These are phyloP conservation scores for Microcebus lehilahytsara DNA, from an alignment of 2,113 vertebrate genomes.

Conservation along the genomic window DNA sequence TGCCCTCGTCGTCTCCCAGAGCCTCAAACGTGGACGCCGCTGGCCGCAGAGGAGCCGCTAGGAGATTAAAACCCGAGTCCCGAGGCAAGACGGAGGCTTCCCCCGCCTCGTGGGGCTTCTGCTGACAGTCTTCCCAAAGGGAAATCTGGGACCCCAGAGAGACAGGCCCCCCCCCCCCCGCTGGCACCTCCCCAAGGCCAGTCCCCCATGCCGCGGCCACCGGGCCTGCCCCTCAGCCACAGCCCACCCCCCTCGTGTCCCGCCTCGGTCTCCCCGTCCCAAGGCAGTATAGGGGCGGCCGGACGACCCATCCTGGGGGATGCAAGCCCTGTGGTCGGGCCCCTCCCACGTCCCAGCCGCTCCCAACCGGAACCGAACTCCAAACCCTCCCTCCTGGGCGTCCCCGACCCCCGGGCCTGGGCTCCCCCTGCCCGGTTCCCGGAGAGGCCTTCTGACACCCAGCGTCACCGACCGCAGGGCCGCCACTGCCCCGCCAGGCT, in stretches of 20 bases:
- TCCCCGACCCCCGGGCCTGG: not conserved
- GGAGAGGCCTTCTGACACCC: not conserved
- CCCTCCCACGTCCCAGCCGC: not conserved
- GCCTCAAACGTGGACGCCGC: no score
- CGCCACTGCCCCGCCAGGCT: not conserved
- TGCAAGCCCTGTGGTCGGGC: no score
- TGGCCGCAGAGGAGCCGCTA: no score
- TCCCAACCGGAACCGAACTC: not conserved
- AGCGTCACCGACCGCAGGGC: not conserved
- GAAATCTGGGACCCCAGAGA: not conserved
- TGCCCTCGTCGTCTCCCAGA: no score
- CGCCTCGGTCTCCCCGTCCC: not conserved
- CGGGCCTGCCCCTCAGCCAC: not conserved
- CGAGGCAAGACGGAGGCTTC: not conserved
- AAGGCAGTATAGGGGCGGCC: not conserved
- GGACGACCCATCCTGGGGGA: fast-evolving
- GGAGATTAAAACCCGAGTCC: no score
- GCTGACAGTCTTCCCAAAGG: not conserved
- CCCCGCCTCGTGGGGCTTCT: not conserved
- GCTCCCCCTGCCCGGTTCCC: not conserved
- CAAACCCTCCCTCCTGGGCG: not conserved
- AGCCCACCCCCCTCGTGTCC: not conserved
- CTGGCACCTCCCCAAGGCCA: not conserved
- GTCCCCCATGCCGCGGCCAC: not conserved
- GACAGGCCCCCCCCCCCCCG: not conserved